Evolutionary conservation across 2,113 vertebrate genomes (phyloP).

Genomic region (Scomber scombrus): DNA sequence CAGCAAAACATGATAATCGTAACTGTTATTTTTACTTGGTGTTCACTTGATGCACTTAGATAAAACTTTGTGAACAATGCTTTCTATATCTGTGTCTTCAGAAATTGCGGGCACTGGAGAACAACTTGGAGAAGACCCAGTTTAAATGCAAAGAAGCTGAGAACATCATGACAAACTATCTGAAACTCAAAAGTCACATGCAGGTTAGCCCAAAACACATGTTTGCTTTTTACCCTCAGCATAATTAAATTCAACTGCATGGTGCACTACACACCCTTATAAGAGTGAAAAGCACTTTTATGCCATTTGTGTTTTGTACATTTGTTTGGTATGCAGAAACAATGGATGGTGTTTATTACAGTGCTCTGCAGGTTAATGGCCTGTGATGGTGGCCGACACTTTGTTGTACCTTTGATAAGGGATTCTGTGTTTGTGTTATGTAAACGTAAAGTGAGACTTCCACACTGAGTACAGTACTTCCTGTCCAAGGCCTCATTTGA

Average conservation of each 20-base stretch:
- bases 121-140: conserved; percentile 89
- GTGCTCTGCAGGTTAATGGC: background rate
- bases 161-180: conserved; percentile 85
- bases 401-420: background rate
- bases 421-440: background rate
- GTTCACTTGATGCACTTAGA: background rate
- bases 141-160: conserved; percentile 88
- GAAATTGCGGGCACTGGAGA: conserved; percentile 87
- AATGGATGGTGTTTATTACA: background rate
- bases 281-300: background rate
- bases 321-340: background rate
- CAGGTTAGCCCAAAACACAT: conserved; percentile 77
- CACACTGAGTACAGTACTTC: background rate
- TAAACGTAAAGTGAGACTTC: background rate
- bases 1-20: background rate
- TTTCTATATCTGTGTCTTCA: conserved; percentile 59
- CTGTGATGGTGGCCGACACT: background rate
- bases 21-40: background rate
- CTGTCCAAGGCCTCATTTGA: background rate
- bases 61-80: background rate
- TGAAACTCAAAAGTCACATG: conserved; percentile 87
- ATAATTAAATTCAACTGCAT: background rate
- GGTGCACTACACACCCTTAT: background rate
- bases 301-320: background rate
- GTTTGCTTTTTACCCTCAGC: background rate